A percentile compares a stretch with the other conserved stretches of the same genome.
Evolutionary conservation across 30 jellyfish, hydroid and myxozoan genomes (phyloP).

Genomic region (Turritopsis rubra): DNA sequence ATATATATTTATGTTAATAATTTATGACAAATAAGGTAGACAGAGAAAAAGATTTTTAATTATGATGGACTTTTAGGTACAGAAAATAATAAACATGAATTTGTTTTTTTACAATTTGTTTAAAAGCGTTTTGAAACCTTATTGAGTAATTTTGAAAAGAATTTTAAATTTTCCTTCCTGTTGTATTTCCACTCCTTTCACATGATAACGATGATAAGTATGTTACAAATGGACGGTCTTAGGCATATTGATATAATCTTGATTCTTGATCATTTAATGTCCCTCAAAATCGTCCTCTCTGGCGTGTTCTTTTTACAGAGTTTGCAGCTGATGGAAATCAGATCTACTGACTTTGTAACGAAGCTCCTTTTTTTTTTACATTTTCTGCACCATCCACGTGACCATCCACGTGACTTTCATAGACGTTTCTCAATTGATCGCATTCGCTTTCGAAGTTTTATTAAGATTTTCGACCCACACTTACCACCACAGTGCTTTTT

Average conservation of each 20-base stretch:
- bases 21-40: background rate
- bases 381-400: too few relatives aligned
- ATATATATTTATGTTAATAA: background rate
- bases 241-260: background rate
- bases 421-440: background rate
- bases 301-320: background rate
- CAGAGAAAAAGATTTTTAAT: too few relatives aligned
- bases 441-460: background rate
- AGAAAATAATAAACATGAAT: too few relatives aligned
- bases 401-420: background rate
- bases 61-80: background rate
- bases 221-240: background rate
- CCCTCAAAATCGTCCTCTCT: background rate
- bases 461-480: background rate
- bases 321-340: too few relatives aligned
- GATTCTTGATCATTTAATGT: background rate
- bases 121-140: too few relatives aligned
- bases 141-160: too few relatives aligned
- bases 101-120: too few relatives aligned
- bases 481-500: background rate
- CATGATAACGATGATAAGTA: background rate
- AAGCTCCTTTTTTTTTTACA: too few relatives aligned
- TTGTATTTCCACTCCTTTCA: background rate
- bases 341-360: too few relatives aligned
- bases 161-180: too few relatives aligned